Base-by-base conservation (phyloP, 2,113 vertebrate genomes). In the Cygnus atratus region DNA sequence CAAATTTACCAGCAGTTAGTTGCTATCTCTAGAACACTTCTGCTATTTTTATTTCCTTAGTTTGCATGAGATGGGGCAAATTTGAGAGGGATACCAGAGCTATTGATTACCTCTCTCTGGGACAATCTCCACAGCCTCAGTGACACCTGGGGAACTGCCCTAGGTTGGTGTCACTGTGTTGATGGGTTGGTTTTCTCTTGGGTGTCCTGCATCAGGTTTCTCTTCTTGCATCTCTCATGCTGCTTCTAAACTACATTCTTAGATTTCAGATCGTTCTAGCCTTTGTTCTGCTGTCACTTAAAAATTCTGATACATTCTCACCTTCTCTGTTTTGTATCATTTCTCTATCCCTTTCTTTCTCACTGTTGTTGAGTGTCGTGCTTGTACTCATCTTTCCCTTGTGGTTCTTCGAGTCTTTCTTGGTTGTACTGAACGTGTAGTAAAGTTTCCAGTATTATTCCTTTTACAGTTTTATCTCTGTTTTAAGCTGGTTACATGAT, bases 131-230 rank as follows among this genome's bases (percentile, higher is more conserved):
- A 9, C 21, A 75, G 28, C 16, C n/a, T 7, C 8, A 3, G 31
- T 67, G 17, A 20, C 1, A 1, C 20, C 11, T 72, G 48, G 22
- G 20, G 29, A 93, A 28, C 37, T 48, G 28, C 12, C 14, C 10
- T 0, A 2, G 33, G n/a, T 13, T 62, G 15, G 9, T 44, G 43
- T 68, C 28, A 20, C 2, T 1, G 25, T 2, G 1, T 12, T 39
- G 35, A 9, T 6, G 48, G 0, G 0, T 14, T 66, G 12, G 1
- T 26, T 83, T 26, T 87, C 46, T 81, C 33, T 44, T 59, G 31
- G 22, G 11, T 39, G 22, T 44, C 52, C 20, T 21, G 12, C 46
- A 15, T 65, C 39, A 9, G 65, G 41, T 75, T 93, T 90, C 46
- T 39, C 26, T 83, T 79, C 48, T 81, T 93, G 48, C 33, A 48